Percentiles rank a stretch among this genome's conserved stretches.
phyloP scores from a whole-genome alignment of 2,888 invertebrate species.

The Drosophila basisetae region DNA sequence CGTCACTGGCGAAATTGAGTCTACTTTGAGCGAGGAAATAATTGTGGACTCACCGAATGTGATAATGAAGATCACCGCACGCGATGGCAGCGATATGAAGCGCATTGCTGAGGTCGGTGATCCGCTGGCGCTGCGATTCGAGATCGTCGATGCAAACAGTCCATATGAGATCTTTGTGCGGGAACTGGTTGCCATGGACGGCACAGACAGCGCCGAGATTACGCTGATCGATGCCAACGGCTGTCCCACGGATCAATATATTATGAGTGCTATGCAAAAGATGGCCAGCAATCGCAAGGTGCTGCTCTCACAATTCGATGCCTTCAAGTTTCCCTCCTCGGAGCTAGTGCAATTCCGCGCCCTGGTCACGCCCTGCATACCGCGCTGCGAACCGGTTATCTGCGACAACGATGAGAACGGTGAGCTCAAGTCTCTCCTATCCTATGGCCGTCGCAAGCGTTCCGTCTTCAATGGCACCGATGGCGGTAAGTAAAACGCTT shows the following conservation, averaged over 20 bases:
- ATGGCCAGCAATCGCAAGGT: slow-evolving; percentile 92
- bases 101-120: slow-evolving; percentile 96
- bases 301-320: slow-evolving; percentile 95
- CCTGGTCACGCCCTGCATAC: slow-evolving; percentile 96
- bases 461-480: slow-evolving; percentile 86
- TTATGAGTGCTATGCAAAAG: slow-evolving; percentile 97
- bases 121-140: slow-evolving; percentile 94
- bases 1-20: slow-evolving; percentile 94
- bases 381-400: slow-evolving; percentile 95
- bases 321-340: slow-evolving; percentile 97
- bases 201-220: slow-evolving; percentile 96
- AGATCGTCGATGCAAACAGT: slow-evolving; percentile 95
- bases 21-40: slow-evolving; percentile 94
- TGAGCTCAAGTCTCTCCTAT: slow-evolving; percentile 92
- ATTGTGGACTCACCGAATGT: slow-evolving; percentile 97
- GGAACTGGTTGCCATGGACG: slow-evolving; percentile 97
- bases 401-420: slow-evolving; percentile 94
- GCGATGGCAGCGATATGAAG: slow-evolving; percentile 93
- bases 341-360: slow-evolving; percentile 97
- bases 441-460: slow-evolving; percentile 92
- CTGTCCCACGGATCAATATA: slow-evolving; percentile 96
- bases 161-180: slow-evolving; percentile 98
- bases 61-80: slow-evolving; percentile 95
- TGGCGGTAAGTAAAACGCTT: slow-evolving; percentile 78
- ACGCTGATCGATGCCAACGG: slow-evolving; percentile 95